These are phyloP conservation scores for Cinara cedri DNA, from an alignment of 2,888 invertebrate genomes.

Conservation along the genomic window DNA sequence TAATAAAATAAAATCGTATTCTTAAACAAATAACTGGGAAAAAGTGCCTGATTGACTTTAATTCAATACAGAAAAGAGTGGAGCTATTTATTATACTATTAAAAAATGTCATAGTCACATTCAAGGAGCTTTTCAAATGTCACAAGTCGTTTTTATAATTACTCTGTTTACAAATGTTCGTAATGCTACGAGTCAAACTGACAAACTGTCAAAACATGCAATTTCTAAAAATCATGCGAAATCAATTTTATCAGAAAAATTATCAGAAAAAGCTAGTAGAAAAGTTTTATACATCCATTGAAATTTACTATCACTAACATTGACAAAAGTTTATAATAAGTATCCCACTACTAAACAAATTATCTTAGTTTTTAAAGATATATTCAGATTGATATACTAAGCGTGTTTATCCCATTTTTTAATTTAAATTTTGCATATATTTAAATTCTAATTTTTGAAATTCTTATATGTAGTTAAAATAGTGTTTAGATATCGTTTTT, in stretches of 20 bases:
- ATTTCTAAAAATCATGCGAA: neutral
- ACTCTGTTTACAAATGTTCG: neutral
- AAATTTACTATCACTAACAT: neutral
- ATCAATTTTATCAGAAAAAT: neutral
- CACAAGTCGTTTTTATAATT: neutral
- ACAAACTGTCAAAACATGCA: neutral
- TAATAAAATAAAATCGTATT: neutral
- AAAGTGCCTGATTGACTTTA: neutral
- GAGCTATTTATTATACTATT: neutral
- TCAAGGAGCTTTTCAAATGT: neutral
- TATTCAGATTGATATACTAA: conserved; percentile 5
- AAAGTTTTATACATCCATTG: neutral
- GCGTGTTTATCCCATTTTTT: no score
- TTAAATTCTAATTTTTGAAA: no score
- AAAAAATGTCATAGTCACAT: neutral
- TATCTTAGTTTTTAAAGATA: conserved; percentile 4
- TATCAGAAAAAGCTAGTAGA: neutral
- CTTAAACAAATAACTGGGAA: neutral
- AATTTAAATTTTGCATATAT: no score
- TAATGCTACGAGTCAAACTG: neutral
- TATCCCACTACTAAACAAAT: neutral
- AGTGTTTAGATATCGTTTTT: no score
- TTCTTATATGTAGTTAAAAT: no score
- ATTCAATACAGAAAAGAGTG: neutral
- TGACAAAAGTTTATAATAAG: neutral